Evolutionary conservation across 2,888 invertebrate genomes (phyloP), one percentile per base, ranked within the genome.

Genomic region (Conomelus anceps): DNA sequence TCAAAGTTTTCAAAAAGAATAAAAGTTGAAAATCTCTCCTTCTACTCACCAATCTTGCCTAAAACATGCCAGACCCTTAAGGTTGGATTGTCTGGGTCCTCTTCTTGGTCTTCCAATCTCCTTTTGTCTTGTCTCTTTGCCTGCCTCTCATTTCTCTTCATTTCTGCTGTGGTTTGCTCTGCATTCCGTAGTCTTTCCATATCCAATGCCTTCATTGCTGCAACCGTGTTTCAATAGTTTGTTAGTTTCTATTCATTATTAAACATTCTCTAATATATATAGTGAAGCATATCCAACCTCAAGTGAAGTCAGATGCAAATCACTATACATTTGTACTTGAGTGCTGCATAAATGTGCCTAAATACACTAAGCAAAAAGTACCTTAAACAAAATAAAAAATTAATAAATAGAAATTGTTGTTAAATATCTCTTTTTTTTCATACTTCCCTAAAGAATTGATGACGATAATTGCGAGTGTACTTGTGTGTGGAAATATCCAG

Each of bases 31-130:
- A 41, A 41, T 6, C 17, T 41, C 17, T 41, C 41, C 41, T 41
- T 41, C 41, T 17, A 41, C 13, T 41, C 41, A 41, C 41, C 7
- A 17, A 41, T 41, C 41, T 41, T 41, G 41, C 17, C 41, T 87
- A 87, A 89, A 87, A 89, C 89, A 84, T 63, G 34, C 89, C 87
- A 89, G 89, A 22, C 22, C 84, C 89, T n/a, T 87, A 87, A 87
- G 23, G 24, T 41, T 84, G 87, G 87, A 22, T 87, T 87, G 22
- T 89, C 84, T 87, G 84, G 87, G 20, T 89, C 84, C 22, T 89
- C 89, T 24, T 89, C 84, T 23, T 63, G 24, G 87, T 89, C 89
- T 89, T 89, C 87, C 87, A 89, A 23, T 22, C 24, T 89, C 84
- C 84, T 89, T 26, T 87, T 89, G 3, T n/a, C 23, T 26, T 63